Conservation (phyloP, 2,888 invertebrate species). For the Lepeophtheirus nordmannii region DNA sequence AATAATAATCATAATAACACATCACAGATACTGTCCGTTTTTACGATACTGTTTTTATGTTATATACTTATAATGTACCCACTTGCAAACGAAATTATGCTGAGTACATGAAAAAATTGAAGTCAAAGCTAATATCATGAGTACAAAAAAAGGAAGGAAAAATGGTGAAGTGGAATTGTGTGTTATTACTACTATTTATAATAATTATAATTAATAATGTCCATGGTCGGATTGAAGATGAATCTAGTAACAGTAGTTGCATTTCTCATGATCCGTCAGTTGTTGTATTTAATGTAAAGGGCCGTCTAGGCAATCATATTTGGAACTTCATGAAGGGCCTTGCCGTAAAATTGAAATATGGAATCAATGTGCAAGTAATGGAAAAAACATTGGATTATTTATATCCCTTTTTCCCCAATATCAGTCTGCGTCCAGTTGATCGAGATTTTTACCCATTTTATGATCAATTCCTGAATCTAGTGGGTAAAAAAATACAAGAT, state of each 20-base stretch:
- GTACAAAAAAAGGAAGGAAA: too few species aligned
- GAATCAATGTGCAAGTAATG: not conserved
- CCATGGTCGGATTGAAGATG: too few species aligned
- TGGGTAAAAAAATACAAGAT: not conserved
- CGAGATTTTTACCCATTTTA: not conserved
- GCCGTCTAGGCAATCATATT: conserved; percentile 7
- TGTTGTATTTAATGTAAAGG: not conserved
- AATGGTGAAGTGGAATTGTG: too few species aligned
- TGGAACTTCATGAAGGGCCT: not conserved
- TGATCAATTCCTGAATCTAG: not conserved
- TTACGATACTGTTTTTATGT: too few species aligned
- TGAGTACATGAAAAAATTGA: too few species aligned
- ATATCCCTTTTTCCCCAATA: not conserved
- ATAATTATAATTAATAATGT: too few species aligned
- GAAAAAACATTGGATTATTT: not conserved
- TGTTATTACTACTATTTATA: too few species aligned
- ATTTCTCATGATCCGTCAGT: not conserved
- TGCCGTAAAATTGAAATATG: not conserved
- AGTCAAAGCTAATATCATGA: too few species aligned
- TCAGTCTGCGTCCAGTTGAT: not conserved
- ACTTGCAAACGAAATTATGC: too few species aligned
- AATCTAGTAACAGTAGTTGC: not conserved
- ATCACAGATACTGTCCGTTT: too few species aligned
- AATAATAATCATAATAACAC: too few species aligned
- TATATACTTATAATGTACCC: too few species aligned